A percentile compares a stretch with the other conserved stretches of the same genome.
These are phyloP conservation scores for Alloplasta piceator DNA, from an alignment of 2,888 invertebrate genomes.

Conservation along the genomic window DNA sequence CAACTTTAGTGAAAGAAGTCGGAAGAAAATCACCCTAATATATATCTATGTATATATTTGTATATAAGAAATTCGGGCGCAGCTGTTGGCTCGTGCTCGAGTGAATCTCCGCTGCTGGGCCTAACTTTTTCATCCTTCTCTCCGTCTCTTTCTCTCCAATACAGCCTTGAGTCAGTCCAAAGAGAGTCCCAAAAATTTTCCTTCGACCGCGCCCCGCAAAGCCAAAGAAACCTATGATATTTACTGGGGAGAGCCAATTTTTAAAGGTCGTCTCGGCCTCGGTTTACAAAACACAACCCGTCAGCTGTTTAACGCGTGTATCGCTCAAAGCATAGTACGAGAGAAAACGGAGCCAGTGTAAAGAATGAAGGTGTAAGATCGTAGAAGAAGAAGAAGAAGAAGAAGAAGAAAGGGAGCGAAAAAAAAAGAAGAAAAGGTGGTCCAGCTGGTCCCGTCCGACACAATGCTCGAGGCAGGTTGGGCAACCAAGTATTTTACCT, in stretches of 20 bases:
- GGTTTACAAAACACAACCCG: constrained; percentile 10
- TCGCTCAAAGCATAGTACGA: neutral
- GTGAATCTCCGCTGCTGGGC: neutral
- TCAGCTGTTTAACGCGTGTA: constrained; percentile 43
- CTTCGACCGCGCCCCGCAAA: constrained; percentile 1
- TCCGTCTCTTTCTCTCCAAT: neutral
- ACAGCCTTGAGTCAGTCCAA: neutral
- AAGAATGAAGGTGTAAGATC: constrained; percentile 6
- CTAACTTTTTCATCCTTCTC: neutral
- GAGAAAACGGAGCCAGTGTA: constrained; percentile 6
- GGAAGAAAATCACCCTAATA: too few relatives aligned
- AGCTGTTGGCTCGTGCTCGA: neutral
- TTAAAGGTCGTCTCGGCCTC: constrained; percentile 26
- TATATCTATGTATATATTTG: neutral
- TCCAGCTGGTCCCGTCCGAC: constrained; percentile 35
- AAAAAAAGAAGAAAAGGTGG: constrained; percentile 11
- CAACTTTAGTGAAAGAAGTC: too few relatives aligned
- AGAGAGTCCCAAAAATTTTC: neutral
- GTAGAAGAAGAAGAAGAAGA: neutral
- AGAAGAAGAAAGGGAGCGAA: neutral
- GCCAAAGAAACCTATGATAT: neutral
- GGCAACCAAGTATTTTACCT: constrained; percentile 9
- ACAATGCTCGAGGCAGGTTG: constrained; percentile 44
- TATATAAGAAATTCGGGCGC: neutral
- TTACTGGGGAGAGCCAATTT: neutral